A percentile compares a stretch with the other conserved stretches of the same genome.
Conservation (phyloP, 2,888 invertebrate genomes). For the Chrysina gloriosa region DNA sequence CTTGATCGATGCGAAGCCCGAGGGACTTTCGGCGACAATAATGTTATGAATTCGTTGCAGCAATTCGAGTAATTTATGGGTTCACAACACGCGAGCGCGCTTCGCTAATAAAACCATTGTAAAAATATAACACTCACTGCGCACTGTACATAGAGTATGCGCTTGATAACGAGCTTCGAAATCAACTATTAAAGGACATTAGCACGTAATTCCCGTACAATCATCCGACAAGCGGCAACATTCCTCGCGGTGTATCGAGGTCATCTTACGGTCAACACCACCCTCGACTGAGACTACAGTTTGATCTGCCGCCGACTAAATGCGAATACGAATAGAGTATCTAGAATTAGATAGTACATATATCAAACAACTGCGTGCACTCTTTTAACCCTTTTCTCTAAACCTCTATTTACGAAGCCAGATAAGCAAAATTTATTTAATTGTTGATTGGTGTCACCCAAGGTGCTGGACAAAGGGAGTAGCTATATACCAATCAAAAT, state of each 20-base stretch:
- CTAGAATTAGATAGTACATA: slow-evolving; percentile 1
- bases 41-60: slow-evolving; percentile 30
- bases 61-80: slow-evolving; percentile 31
- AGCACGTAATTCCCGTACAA: slow-evolving; percentile 57
- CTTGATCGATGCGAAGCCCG: background rate
- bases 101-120: slow-evolving; percentile 39
- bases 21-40: slow-evolving; percentile 30
- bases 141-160: background rate
- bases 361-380: too few species aligned
- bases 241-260: slow-evolving; percentile 57
- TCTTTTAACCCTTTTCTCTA: too few species aligned
- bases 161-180: slow-evolving; percentile 51
- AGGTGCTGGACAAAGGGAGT: too few species aligned
- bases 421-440: too few species aligned
- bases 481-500: too few species aligned
- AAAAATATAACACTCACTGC: slow-evolving; percentile 26
- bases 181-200: slow-evolving; percentile 55
- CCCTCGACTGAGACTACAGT: slow-evolving; percentile 47
- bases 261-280: slow-evolving; percentile 57
- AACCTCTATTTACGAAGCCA: too few species aligned
- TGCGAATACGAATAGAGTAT: slow-evolving; percentile 23
- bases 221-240: slow-evolving; percentile 56
- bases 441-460: too few species aligned
- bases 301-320: slow-evolving; percentile 38
- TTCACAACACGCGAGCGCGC: slow-evolving; percentile 33